phyloP scores from a whole-genome alignment of 2,888 invertebrate genomes.

The Epinotia ramella region DNA sequence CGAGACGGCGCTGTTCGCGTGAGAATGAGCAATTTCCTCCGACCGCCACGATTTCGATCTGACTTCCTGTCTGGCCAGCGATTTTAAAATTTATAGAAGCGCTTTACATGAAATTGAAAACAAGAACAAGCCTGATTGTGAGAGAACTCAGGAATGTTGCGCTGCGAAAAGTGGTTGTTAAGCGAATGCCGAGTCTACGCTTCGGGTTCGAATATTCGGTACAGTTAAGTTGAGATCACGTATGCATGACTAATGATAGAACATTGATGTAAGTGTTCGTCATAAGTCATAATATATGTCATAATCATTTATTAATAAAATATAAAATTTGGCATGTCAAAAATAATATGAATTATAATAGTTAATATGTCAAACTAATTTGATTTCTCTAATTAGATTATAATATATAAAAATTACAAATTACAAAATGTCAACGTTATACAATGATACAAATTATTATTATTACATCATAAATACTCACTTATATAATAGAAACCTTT shows the following conservation, averaged over 20 bases:
- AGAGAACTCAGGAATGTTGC: slow-evolving; percentile 44
- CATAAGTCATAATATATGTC: too few species aligned
- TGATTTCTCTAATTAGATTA: too few species aligned
- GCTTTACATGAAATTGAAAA: slow-evolving; percentile 79
- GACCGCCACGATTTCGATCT: slow-evolving; percentile 83
- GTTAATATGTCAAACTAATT: too few species aligned
- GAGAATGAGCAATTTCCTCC: slow-evolving; percentile 84
- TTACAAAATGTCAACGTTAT: too few species aligned
- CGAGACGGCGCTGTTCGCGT: slow-evolving; percentile 77
- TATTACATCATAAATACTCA: too few species aligned
- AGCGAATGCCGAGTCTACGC: background rate
- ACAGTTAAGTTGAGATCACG: background rate
- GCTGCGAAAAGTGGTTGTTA: background rate
- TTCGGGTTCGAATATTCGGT: background rate
- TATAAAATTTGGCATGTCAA: too few species aligned
- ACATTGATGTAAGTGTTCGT: too few species aligned
- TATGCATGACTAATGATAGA: background rate
- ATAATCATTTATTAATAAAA: too few species aligned
- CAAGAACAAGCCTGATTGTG: slow-evolving; percentile 64
- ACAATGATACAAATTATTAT: too few species aligned
- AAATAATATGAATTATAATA: too few species aligned
- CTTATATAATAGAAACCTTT: too few species aligned
- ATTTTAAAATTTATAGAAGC: slow-evolving; percentile 84
- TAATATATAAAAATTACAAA: too few species aligned
- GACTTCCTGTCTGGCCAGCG: slow-evolving; percentile 82